Base-by-base conservation (phyloP, 2,888 invertebrate species). In the Lithodes maja region DNA sequence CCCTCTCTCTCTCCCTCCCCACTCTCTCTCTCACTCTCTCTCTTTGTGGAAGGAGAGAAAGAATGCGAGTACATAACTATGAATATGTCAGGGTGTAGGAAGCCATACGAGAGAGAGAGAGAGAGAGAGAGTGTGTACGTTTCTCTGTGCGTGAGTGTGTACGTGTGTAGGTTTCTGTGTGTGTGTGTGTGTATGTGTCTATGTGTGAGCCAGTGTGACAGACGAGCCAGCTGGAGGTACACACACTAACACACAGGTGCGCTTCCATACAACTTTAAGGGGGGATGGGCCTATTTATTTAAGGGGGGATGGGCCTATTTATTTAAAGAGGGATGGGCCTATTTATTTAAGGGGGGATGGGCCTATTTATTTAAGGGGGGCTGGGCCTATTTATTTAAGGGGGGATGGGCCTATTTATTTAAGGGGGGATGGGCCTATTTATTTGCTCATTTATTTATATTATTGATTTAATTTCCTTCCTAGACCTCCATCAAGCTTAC, bases 151-250 rank as follows among this genome's bases (percentile, higher is more conserved):
- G 71, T 71, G 15, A 3, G 5, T 53, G 61, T 81, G 61, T 81
- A 33, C 55, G 61, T 81, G 33, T 81, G 33, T 55, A 33, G 54
- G 68, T 81, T 17, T 81, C 33, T 55, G 49, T 55, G 49, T 55
- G 81, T 81, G 33, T 81, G 17, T 81, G 49, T 81, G 49, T 61
- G 33, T 81, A 49, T 81, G 61, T 81, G 81, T 81, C 33, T 54
- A 61, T 54, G 68, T 54, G 61, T 3, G 33, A 3, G 12, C 9
- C 15, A 33, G 79, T 79, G 53, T 79, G 50, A 61, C 61, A 61
- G 61, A 61, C 61, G 61, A 61, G 12, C 7, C 12, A 61, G 61
- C 7, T 61, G 61, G 61, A 5, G 12, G 5, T 12, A 61, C 61
- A 61, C 1, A 61, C 61, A 61, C 33, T 33, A 33, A 33, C 33